Percentiles rank a stretch among this genome's conserved stretches.
phyloP scores from a whole-genome alignment of 2,888 invertebrate species.

The Himalopsyche kuldschensis region DNA sequence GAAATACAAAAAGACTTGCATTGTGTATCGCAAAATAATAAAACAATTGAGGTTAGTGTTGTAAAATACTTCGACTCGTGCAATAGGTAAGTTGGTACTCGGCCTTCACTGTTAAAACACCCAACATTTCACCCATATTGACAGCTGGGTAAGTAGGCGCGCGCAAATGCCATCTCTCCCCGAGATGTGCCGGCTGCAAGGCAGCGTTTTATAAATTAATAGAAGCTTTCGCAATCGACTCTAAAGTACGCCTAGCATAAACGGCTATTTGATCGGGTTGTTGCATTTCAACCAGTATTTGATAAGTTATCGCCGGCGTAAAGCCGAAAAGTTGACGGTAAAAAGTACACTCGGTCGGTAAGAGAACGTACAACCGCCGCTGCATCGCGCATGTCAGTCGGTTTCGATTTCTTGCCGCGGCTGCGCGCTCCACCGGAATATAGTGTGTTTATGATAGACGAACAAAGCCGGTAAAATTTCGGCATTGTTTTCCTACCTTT shows the following conservation, averaged over 20 bases:
- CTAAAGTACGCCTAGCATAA: neutral
- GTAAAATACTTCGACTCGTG: neutral
- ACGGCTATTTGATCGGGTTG: neutral
- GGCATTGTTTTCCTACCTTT: neutral
- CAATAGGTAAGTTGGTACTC: neutral
- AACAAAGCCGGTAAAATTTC: neutral
- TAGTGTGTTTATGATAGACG: neutral
- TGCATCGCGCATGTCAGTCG: slow-evolving; percentile 18
- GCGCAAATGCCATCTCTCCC: neutral
- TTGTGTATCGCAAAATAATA: neutral
- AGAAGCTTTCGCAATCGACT: neutral
- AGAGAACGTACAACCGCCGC: slow-evolving; percentile 11
- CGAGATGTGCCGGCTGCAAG: neutral
- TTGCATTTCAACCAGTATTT: neutral
- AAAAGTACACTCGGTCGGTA: neutral
- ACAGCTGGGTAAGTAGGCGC: neutral
- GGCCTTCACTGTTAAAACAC: neutral
- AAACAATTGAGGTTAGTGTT: neutral
- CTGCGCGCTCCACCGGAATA: slow-evolving; percentile 19
- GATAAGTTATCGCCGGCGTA: neutral
- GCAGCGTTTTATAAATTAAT: neutral
- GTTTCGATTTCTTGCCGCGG: slow-evolving; percentile 36
- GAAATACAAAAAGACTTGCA: no score
- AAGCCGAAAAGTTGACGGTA: neutral
- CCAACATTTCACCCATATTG: neutral